Conservation (phyloP, 2,888 invertebrate species). For the Onthophagus sagittarius region DNA sequence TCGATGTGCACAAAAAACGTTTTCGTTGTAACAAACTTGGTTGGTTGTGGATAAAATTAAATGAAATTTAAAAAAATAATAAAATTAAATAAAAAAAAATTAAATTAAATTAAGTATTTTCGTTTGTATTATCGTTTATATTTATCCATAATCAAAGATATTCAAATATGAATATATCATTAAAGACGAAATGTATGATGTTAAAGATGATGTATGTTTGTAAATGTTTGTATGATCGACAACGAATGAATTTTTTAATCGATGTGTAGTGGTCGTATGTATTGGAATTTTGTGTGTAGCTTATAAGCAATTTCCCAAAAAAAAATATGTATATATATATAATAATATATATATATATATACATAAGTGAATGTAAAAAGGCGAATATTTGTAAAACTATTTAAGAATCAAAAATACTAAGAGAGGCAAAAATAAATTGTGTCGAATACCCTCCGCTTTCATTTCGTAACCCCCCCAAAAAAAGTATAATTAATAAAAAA, state of each 20-base stretch:
- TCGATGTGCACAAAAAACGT: too few species aligned
- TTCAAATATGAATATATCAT: neutral
- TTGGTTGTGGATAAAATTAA: neutral
- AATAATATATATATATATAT: conserved; percentile 15
- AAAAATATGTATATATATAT: conserved; percentile 10
- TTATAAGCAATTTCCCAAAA: neutral
- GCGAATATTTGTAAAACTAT: conserved; percentile 19
- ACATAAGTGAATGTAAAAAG: conserved; percentile 11
- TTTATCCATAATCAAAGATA: neutral
- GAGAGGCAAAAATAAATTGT: conserved; percentile 35
- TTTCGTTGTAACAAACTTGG: too few species aligned
- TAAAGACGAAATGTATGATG: neutral
- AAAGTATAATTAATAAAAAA: too few species aligned
- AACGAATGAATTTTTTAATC: neutral
- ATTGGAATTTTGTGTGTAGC: neutral
- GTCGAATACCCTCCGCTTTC: conserved; percentile 31
- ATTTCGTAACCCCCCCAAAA: conserved; percentile 6
- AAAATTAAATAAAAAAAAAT: too few species aligned
- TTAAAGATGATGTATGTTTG: neutral
- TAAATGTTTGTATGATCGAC: neutral
- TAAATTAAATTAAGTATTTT: too few species aligned
- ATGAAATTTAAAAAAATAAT: neutral
- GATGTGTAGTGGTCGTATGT: neutral
- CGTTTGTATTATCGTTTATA: neutral
- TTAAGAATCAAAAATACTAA: conserved; percentile 17